A percentile compares a stretch with the other conserved stretches of the same genome.
Conservation (phyloP, 2,113 vertebrate species). For the Hylia prasina region DNA sequence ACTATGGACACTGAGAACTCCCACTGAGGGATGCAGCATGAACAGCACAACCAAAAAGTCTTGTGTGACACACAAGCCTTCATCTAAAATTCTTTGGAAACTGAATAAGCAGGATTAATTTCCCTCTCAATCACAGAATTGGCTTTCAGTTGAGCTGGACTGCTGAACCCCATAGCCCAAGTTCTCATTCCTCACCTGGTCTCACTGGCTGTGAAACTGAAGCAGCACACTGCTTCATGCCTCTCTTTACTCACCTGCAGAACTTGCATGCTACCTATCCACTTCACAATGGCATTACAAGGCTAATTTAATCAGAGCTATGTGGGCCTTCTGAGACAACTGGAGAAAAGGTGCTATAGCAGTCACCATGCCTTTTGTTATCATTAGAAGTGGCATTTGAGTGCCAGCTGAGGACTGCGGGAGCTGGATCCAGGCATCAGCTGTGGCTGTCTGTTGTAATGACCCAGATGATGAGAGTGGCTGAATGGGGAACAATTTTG, state of each 20-base stretch:
- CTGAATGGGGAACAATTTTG: slow-evolving; percentile 27
- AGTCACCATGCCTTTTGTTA: not conserved
- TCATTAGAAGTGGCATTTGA: slow-evolving; percentile 5
- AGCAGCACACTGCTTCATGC: not conserved
- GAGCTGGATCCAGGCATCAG: not conserved
- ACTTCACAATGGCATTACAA: not conserved
- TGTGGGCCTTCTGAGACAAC: not conserved
- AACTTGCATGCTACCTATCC: not conserved
- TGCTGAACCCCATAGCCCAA: not conserved
- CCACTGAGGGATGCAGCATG: not conserved
- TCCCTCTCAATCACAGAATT: not conserved
- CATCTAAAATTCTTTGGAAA: not conserved
- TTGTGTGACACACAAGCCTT: not conserved
- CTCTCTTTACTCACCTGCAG: not conserved
- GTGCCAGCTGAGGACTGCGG: not conserved
- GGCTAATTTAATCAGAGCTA: not conserved
- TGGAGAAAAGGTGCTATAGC: not conserved
- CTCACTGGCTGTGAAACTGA: not conserved
- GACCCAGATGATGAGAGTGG: slow-evolving; percentile 46
- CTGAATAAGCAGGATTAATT: not conserved
- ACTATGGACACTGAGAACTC: not conserved
- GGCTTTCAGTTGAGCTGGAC: not conserved
- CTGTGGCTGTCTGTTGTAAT: not conserved
- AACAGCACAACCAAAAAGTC: not conserved
- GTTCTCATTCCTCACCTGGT: not conserved